Percentiles rank a stretch among this genome's conserved stretches.
phyloP scores from a whole-genome alignment of 2,888 invertebrate species.

The Villa cingulata region DNA sequence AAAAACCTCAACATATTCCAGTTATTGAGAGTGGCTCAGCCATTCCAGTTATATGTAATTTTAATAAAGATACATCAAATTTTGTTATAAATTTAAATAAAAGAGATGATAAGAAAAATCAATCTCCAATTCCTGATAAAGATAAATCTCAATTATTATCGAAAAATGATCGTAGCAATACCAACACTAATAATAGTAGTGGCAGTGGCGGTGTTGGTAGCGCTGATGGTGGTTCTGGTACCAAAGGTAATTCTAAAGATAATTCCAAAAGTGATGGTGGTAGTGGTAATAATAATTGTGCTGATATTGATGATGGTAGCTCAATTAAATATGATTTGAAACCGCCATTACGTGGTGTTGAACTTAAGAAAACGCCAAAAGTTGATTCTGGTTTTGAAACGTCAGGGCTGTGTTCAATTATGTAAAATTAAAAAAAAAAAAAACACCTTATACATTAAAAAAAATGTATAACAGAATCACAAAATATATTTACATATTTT shows the following conservation, averaged over 20 bases:
- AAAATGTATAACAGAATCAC: too few relatives aligned
- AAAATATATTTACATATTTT: too few relatives aligned
- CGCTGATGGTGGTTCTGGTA: too few relatives aligned
- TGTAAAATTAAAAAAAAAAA: slow-evolving; percentile 40
- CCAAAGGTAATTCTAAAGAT: neutral
- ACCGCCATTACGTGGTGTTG: slow-evolving; percentile 48
- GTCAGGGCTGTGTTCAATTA: slow-evolving; percentile 76
- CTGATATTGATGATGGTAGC: slow-evolving; percentile 29
- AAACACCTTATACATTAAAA: too few relatives aligned
- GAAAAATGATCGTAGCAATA: neutral
- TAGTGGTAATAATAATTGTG: neutral
- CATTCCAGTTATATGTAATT: slow-evolving; percentile 6
- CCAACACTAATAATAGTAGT: too few relatives aligned
- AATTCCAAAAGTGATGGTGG: neutral
- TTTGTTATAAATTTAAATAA: neutral
- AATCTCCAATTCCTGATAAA: neutral
- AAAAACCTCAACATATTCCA: neutral
- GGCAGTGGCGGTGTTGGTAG: neutral
- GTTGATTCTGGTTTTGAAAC: slow-evolving; percentile 62
- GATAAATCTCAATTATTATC: neutral
- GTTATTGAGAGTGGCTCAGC: neutral
- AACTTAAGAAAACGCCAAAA: slow-evolving; percentile 56
- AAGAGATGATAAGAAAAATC: neutral
- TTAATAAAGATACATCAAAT: neutral
- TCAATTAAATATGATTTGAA: slow-evolving; percentile 44